Evolutionary conservation across 2,113 vertebrate genomes (phyloP), one percentile per base, ranked within the genome.

Genomic region (Rissa tridactyla): DNA sequence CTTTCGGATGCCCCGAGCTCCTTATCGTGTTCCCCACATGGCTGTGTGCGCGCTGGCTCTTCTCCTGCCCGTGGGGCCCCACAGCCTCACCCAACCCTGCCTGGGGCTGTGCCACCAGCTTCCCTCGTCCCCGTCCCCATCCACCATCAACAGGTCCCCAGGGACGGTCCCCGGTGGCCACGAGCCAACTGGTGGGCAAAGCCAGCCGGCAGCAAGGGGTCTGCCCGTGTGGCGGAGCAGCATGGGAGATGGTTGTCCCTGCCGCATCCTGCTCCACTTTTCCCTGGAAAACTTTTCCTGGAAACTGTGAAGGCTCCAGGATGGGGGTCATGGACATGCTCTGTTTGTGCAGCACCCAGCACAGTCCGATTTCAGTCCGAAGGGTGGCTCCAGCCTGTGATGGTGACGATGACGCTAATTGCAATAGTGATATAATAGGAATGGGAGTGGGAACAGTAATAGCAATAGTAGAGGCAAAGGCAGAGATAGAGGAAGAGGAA

Each of bases 241-340:
- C 2, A 0, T 0, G 5, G 79, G 62, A 54, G 30, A 13, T 3
- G 0, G 73, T 57, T 6, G 1, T 6, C 36, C 11, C 75, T 69
- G 61, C 36, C 66, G 91, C 5, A 0, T 36, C 42, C 76, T 51
- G 42, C 34, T 32, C 21, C 2, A 7, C 40, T 57, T 46, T 11
- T 11, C 42, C 58, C 47, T 18, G 19, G 15, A 8, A 2, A 9
- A 2, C 27, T 46, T 3, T 15, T 27, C 40, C 32, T 9, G 14
- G 27, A 3, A 18, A 42, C 44, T 11, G 44, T 57, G 52, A 68
- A 58, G 15, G n/a, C 26, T 75, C 42, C 4, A 6, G 32, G 3
- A 10, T 25, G 52, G 14, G 47, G 3, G 3, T 17, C 4, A 3
- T 4, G 20, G 36, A 6, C 27, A 4, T 16, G 15, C 11, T 29